phyloP scores from a whole-genome alignment of 2,113 vertebrate species.

The Trachemys scripta region DNA sequence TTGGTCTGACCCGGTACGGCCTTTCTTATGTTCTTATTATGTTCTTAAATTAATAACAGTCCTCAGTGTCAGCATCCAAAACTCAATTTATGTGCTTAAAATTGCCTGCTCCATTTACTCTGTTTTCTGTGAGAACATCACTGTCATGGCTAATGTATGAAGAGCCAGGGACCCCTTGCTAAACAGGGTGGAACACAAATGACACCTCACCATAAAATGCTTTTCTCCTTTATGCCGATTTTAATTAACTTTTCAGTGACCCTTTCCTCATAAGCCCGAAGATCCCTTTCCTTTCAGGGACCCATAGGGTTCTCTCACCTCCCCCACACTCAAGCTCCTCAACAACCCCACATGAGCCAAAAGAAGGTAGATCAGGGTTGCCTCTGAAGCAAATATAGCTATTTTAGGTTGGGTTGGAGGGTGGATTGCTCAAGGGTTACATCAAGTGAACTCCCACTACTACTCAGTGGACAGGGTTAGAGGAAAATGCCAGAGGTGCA shows the following conservation, averaged over 20 bases:
- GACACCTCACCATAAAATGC: not conserved
- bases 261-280: not conserved
- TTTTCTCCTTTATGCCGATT: not conserved
- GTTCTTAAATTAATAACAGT: not conserved
- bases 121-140: not conserved
- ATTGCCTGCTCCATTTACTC: conserved; percentile 4
- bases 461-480: not conserved
- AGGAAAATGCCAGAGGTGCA: too few relatives aligned
- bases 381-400: not conserved
- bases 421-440: not conserved
- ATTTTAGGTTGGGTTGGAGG: not conserved
- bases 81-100: not conserved
- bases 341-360: not conserved
- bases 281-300: not conserved
- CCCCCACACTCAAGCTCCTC: not conserved
- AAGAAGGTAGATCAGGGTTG: not conserved
- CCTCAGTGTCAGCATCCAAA: not conserved
- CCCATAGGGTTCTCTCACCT: not conserved
- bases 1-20: too few relatives aligned
- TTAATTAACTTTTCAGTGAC: not conserved
- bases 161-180: not conserved
- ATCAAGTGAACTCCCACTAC: not conserved
- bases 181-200: not conserved
- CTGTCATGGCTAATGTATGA: conserved; percentile 12
- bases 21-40: too few relatives aligned